Evolutionary conservation across 2,888 invertebrate species (phyloP).

Genomic region (Lysandra bellargus): DNA sequence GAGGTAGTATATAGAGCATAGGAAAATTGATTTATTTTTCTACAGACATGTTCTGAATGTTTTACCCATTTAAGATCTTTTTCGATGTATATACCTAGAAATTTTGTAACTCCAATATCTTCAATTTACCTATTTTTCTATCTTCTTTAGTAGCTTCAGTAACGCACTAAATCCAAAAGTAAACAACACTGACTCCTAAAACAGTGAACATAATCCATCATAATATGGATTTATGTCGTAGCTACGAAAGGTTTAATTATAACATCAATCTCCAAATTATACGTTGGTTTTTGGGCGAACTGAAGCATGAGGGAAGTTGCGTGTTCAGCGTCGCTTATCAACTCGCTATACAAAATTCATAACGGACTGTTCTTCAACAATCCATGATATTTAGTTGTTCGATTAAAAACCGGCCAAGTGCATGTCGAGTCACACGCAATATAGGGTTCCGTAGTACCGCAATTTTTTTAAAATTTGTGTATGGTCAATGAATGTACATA

Average conservation of each 20-base stretch:
- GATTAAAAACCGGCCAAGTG: not conserved
- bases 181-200: not conserved
- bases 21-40: too few relatives aligned
- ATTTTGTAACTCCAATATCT: too few relatives aligned
- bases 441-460: too few relatives aligned
- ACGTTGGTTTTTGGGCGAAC: not conserved
- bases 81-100: too few relatives aligned
- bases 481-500: too few relatives aligned
- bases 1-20: too few relatives aligned
- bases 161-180: not conserved
- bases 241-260: not conserved
- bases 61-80: too few relatives aligned
- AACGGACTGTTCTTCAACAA: not conserved
- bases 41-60: too few relatives aligned
- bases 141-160: not conserved
- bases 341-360: conserved; percentile 12
- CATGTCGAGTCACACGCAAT: too few relatives aligned
- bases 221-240: not conserved
- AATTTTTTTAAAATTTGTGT: too few relatives aligned
- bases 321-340: not conserved
- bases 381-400: not conserved
- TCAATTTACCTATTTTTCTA: too few relatives aligned
- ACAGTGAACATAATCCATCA: not conserved
- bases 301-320: not conserved
- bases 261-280: conserved; percentile 8